phyloP scores from a whole-genome alignment of 2,113 vertebrate genomes.

The Pygathrix nemaeus region DNA sequence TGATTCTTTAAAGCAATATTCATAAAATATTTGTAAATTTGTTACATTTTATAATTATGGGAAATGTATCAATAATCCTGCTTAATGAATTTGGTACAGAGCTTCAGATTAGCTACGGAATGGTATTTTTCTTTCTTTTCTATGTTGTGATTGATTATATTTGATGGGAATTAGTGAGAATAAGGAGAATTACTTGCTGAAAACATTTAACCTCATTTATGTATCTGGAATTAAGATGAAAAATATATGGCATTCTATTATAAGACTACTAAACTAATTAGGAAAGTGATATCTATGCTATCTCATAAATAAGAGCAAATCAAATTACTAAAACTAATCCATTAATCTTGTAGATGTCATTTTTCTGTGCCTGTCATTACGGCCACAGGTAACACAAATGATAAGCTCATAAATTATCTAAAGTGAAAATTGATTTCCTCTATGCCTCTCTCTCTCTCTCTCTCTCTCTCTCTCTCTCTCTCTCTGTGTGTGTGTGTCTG shows the following conservation, averaged over 20 bases:
- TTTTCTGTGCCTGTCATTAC: background rate
- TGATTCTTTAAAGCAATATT: background rate
- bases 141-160: background rate
- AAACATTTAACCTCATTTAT: background rate
- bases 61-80: background rate
- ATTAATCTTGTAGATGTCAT: background rate
- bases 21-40: background rate
- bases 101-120: background rate
- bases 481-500: background rate
- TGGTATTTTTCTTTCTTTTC: background rate
- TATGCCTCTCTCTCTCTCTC: background rate
- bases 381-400: background rate
- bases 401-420: background rate
- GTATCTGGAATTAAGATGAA: background rate
- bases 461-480: no score
- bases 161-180: background rate
- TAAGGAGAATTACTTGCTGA: background rate
- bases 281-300: background rate
- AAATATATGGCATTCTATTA: background rate
- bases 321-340: background rate
- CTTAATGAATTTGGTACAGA: background rate
- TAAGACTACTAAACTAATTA: background rate
- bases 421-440: background rate
- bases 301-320: background rate
- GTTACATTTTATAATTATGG: background rate